Percentiles rank a stretch among this genome's conserved stretches.
Conservation (phyloP, 2,797 vertebrate species). For the Hipposideros larvatus region DNA sequence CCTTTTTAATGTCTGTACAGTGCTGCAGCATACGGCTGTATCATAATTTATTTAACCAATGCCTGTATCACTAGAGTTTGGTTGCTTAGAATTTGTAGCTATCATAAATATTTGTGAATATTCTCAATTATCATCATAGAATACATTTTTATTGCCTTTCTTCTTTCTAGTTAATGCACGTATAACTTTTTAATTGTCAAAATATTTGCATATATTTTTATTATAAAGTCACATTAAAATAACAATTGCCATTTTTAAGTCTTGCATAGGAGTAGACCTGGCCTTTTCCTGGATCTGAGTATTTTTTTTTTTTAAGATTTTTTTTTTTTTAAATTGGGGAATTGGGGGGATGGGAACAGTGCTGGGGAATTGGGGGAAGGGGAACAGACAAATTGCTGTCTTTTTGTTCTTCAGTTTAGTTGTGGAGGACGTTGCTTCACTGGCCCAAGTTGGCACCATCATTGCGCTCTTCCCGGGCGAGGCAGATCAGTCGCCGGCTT, state of each 20-base stretch:
- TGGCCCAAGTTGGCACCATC: too few relatives aligned
- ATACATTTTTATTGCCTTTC: neutral
- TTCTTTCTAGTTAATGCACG: slow-evolving; percentile 34
- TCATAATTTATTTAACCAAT: neutral
- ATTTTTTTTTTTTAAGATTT: too few relatives aligned
- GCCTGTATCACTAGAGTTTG: neutral
- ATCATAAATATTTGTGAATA: neutral
- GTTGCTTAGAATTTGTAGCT: neutral
- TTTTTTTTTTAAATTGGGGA: too few relatives aligned
- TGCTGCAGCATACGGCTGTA: neutral
- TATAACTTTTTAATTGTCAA: slow-evolving; percentile 35
- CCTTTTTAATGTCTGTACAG: neutral
- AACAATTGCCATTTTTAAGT: neutral
- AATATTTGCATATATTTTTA: slow-evolving; percentile 17
- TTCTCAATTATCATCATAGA: slow-evolving; percentile 37
- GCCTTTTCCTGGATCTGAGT: neutral
- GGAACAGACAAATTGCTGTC: too few relatives aligned
- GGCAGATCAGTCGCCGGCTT: too few relatives aligned
- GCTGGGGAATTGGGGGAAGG: too few relatives aligned
- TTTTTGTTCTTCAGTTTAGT: too few relatives aligned
- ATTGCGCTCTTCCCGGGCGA: too few relatives aligned
- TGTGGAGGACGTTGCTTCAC: too few relatives aligned
- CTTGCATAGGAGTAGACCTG: neutral
- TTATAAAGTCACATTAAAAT: neutral
- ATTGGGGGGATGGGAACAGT: too few relatives aligned